Evolutionary conservation across 92 coral and sea anemone genomes (phyloP), one percentile per base, ranked within the genome.

Genomic region (Epizoanthus ramosus): DNA sequence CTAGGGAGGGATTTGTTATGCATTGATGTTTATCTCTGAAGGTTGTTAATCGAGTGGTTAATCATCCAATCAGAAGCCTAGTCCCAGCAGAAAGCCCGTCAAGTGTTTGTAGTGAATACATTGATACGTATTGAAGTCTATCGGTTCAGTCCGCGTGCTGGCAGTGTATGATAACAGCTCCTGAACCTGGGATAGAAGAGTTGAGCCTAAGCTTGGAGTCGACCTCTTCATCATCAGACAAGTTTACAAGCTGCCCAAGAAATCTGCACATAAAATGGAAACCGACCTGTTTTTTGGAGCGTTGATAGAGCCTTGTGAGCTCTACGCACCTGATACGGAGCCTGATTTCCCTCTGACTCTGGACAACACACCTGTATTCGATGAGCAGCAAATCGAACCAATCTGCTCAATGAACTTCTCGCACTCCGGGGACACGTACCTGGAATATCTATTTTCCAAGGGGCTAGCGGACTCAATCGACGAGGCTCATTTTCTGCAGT

Each of bases 381-480:
- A 74, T 3, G 95, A 93, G 10, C 91, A 89, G 18, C 95, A 71
- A 12, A 58, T 84, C 60, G 98, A 91, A n/a, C 82, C 82, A 21
- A 61, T 77, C 57, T 77, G 71, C 75, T 75, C 90, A 6, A 89
- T 91, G 93, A 87, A 87, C 53, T 88, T 93, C 16, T 85, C 98
- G 17, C 92, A 92, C 69, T 90, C 98, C 1, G 89, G 91, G 43
- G 98, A 93, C 77, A 80, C 91, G 80, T 93, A 93, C 64, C 84
- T 92, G 24, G 98, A 93, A 28, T 93, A 93, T 86, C 82, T 93
- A 72, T 93, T 93, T 54, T 91, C 94, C 39, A 93, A 93, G 33
- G 98, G 98, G 2, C 80, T 93, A 13, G 98, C 90, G 47, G 98
- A 93, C 61, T 86, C 93, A n/a, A 91, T 93, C 74, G 91, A 92